Evolutionary conservation across 2,113 vertebrate genomes (phyloP), one percentile per base, ranked within the genome.

Genomic region (Cryptoleucopteryx plumbea): DNA sequence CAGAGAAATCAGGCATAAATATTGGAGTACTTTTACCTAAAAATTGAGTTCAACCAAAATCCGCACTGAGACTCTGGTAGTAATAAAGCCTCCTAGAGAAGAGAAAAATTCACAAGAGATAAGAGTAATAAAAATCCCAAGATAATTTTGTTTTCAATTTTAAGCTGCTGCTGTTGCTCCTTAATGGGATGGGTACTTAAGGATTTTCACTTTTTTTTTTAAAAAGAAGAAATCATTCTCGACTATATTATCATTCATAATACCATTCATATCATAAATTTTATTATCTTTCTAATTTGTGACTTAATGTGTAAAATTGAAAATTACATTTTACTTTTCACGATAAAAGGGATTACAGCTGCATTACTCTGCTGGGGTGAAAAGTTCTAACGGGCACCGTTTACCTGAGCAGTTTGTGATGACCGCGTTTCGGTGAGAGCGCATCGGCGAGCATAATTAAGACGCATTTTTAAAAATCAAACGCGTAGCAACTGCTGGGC

Each of bases 401-500:
- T 47, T 88, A 50, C 63, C 10, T 53, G 66, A 93, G 42, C 25
- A 40, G 18, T 32, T 59, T 75, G 6, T 55, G 42, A 55, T 16
- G 32, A 31, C 27, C 2, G 0, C 40, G 13, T 48, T 80, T 92
- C 87, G 56, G 5, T 52, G 26, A 9, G 11, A 86, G 34, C 19
- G 20, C 21, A 6, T 5, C 8, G 40, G 6, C n/a, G 26, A 50
- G 38, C 18, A 14, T 25, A 36, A 25, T 43, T 59, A 38, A 14
- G 21, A 56, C 6, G 11, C 4, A 3, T 56, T 74, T 79, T 38
- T 45, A 72, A 52, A 85, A 62, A 43, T 34, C 13, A 16, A 26
- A 7, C 62, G 1, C 7, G 2, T 8, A 13, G 20, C 18, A 20
- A 32, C 45, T 5, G 1, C 9, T 12, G 18, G 47, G 9, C n/a